Conservation (phyloP, 2,888 invertebrate genomes). For the Strigamia transsilvanica region DNA sequence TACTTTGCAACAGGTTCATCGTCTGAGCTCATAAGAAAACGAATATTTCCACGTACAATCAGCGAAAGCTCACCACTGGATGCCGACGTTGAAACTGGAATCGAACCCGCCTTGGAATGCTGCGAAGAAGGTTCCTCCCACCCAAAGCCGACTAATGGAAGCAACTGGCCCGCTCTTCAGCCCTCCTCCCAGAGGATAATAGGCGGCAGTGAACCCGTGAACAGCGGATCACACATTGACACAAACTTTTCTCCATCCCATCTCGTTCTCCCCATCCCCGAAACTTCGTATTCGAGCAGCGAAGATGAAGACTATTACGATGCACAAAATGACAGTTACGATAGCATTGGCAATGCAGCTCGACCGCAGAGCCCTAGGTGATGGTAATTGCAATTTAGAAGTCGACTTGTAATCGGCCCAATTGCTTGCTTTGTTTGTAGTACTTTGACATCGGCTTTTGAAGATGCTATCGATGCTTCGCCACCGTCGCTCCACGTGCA, state of each 20-base stretch:
- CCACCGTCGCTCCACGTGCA: background rate
- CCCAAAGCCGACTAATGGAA: background rate
- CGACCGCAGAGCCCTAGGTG: conserved; percentile 55
- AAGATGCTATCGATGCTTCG: background rate
- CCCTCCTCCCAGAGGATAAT: conserved; percentile 5
- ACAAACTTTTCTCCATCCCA: conserved; percentile 61
- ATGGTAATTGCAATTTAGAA: conserved; percentile 24
- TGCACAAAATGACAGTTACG: conserved; percentile 73
- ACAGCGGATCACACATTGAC: background rate
- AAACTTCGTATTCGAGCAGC: conserved; percentile 96
- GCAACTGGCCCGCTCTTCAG: background rate
- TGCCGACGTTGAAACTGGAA: conserved; percentile 68
- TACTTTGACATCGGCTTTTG: conserved; percentile 19
- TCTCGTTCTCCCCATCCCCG: conserved; percentile 79
- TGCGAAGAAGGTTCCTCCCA: conserved; percentile 63
- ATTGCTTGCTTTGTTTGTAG: background rate
- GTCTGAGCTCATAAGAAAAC: background rate
- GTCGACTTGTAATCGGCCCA: conserved; percentile 55
- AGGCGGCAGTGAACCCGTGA: background rate
- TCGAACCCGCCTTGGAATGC: conserved; percentile 74
- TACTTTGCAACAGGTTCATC: background rate
- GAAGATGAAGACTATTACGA: conserved; percentile 96
- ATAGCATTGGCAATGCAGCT: conserved; percentile 56
- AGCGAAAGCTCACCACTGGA: conserved; percentile 35
- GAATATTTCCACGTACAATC: background rate